A percentile compares a stretch with the other conserved stretches of the same genome.
Conservation (phyloP, 2,888 invertebrate genomes). For the Callosobruchus maculatus region DNA sequence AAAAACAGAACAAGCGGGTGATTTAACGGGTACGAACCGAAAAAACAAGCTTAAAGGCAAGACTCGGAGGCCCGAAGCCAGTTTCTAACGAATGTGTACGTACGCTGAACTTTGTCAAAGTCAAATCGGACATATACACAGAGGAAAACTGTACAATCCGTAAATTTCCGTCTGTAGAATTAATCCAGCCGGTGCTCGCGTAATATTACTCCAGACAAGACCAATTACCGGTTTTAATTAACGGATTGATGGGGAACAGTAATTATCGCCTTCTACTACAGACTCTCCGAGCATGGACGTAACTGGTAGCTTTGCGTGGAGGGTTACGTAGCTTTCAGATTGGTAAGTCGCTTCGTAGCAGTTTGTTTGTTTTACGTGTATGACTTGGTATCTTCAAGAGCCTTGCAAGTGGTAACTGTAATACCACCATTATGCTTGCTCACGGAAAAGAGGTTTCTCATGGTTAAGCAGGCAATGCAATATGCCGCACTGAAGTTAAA, state of each 20-base stretch:
- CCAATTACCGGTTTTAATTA: constrained; percentile 35
- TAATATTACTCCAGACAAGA: constrained; percentile 28
- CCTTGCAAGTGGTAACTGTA: too few species aligned
- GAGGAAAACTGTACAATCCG: neutral
- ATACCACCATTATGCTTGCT: too few species aligned
- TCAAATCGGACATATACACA: neutral
- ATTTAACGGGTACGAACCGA: too few species aligned
- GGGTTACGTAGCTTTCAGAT: neutral
- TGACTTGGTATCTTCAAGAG: too few species aligned
- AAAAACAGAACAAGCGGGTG: too few species aligned
- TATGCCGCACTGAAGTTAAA: too few species aligned
- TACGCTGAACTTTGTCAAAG: neutral
- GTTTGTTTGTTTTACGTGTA: too few species aligned
- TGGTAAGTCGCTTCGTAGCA: neutral
- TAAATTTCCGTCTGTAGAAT: neutral
- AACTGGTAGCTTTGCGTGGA: neutral
- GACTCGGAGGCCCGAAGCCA: neutral
- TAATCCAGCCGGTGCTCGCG: neutral
- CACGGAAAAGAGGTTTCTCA: too few species aligned
- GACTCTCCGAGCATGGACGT: neutral
- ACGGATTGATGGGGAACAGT: constrained; percentile 32
- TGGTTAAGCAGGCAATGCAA: too few species aligned
- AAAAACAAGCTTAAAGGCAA: too few species aligned
- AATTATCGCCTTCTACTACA: constrained; percentile 27
- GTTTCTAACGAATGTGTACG: neutral